Conservation (phyloP, 2,113 vertebrate species). For the Halcyon malimbica region DNA sequence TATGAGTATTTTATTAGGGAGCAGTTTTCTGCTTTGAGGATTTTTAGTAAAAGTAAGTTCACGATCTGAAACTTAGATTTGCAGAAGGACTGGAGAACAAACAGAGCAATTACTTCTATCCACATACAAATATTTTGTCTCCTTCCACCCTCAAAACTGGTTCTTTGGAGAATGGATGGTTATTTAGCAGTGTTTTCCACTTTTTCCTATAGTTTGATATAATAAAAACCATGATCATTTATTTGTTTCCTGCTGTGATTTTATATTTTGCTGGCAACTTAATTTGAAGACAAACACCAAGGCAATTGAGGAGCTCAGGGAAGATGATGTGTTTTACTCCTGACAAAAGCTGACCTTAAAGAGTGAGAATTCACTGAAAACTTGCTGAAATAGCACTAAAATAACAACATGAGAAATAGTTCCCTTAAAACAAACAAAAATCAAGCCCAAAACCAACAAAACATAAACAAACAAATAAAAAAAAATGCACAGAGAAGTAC, state of each 20-base stretch:
- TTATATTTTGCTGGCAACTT: neutral
- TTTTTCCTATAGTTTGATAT: neutral
- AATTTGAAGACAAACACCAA: neutral
- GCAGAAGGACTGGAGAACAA: neutral
- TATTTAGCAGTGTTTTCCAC: neutral
- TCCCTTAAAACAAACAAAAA: rapidly evolving
- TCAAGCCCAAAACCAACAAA: rapidly evolving
- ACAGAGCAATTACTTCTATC: neutral
- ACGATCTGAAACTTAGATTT: neutral
- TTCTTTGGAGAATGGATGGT: neutral
- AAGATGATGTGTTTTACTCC: neutral
- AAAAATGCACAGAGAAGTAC: neutral
- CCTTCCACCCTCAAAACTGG: neutral
- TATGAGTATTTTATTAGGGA: neutral
- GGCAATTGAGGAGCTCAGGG: neutral
- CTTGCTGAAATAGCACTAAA: neutral
- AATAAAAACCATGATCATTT: neutral
- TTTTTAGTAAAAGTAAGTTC: neutral
- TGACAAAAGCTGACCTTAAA: neutral
- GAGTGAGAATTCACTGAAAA: neutral
- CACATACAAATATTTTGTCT: neutral
- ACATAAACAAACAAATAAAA: rapidly evolving
- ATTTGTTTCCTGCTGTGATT: neutral
- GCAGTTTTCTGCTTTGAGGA: neutral
- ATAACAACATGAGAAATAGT: neutral